phyloP scores from a whole-genome alignment of 2,113 vertebrate genomes.

The Equus przewalskii region DNA sequence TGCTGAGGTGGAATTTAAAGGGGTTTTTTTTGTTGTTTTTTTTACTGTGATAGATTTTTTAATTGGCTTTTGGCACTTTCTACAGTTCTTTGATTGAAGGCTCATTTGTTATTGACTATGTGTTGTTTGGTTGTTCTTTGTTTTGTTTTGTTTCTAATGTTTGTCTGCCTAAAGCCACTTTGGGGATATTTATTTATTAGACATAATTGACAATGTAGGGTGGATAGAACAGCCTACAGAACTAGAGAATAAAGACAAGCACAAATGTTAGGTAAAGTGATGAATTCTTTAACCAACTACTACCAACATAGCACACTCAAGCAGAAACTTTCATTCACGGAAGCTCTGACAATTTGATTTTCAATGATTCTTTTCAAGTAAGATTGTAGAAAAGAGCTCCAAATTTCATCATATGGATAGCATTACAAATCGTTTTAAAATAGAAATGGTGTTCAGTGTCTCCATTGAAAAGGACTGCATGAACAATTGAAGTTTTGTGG shows the following conservation, averaged over 20 bases:
- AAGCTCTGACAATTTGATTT: conserved; percentile 73
- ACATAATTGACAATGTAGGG: not conserved
- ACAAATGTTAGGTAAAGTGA: not conserved
- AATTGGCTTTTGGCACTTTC: conserved; percentile 94
- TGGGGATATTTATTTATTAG: conserved; percentile 78
- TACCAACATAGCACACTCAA: not conserved
- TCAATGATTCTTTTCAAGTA: conserved; percentile 77
- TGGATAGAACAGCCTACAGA: not conserved
- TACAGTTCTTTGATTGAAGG: conserved; percentile 94
- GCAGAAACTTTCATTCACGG: conserved; percentile 65
- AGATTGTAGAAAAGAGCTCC: conserved; percentile 75
- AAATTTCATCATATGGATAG: conserved; percentile 73
- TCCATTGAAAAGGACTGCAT: not conserved
- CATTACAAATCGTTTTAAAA: conserved; percentile 68
- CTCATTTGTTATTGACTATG: conserved; percentile 92
- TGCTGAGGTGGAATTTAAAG: conserved; percentile 93
- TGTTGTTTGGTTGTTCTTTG: not conserved
- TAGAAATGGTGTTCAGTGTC: not conserved
- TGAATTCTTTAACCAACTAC: conserved; percentile 63
- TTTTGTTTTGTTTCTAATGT: conserved; percentile 73
- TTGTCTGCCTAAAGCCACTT: conserved; percentile 78
- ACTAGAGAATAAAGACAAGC: not conserved
- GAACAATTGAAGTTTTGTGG: conserved; percentile 41
- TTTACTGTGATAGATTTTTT: conserved; percentile 93
- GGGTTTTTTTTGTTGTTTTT: conserved; percentile 47